phyloP scores from a whole-genome alignment of 2,888 invertebrate genomes.

The Panopea generosa region DNA sequence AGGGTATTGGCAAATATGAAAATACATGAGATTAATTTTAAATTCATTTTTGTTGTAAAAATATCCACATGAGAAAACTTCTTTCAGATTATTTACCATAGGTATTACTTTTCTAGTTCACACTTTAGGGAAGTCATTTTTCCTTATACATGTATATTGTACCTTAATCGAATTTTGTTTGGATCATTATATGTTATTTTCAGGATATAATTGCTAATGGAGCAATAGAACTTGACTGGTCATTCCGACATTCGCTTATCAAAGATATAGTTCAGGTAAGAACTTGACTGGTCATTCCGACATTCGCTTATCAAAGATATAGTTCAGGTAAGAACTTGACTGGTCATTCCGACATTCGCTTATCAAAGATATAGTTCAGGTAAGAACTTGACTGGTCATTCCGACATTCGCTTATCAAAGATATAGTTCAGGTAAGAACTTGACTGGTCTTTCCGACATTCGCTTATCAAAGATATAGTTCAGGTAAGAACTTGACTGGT shows the following conservation, averaged over 20 bases:
- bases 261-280: constrained; percentile 98
- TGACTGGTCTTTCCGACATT: constrained; percentile 98
- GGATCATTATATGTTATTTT: too few relatives aligned
- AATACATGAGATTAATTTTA: too few relatives aligned
- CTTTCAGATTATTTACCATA: too few relatives aligned
- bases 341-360: constrained; percentile 98
- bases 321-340: constrained; percentile 97
- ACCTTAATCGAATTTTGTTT: too few relatives aligned
- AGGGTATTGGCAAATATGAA: too few relatives aligned
- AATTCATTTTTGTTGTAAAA: too few relatives aligned
- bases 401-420: constrained; percentile 97
- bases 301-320: constrained; percentile 99
- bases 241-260: constrained; percentile 98
- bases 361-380: constrained; percentile 99
- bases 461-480: constrained; percentile 98
- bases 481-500: constrained; percentile 96
- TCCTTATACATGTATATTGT: too few relatives aligned
- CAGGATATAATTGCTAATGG: constrained; percentile 92
- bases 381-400: constrained; percentile 96
- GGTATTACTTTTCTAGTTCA: too few relatives aligned
- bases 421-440: constrained; percentile 98
- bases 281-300: constrained; percentile 98
- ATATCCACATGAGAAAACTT: too few relatives aligned
- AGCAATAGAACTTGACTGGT: constrained; percentile 97
- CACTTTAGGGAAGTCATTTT: too few relatives aligned